Evolutionary conservation across 2,888 invertebrate species (phyloP).

Genomic region (Rhogogaster chlorosoma): DNA sequence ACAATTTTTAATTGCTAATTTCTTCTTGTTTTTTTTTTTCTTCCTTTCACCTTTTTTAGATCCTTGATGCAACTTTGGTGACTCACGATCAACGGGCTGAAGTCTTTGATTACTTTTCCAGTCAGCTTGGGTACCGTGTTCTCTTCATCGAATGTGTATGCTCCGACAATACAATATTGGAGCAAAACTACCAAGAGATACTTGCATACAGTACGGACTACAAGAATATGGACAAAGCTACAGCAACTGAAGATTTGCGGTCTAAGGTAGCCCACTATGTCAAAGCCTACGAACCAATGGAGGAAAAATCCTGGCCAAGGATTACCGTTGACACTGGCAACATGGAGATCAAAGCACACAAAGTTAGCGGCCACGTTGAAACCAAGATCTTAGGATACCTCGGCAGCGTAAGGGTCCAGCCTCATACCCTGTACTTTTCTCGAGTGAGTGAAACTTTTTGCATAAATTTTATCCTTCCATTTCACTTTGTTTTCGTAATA

Average conservation of each 20-base stretch:
- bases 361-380: conserved; percentile 89
- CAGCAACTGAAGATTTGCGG: conserved; percentile 89
- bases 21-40: background rate
- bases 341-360: conserved; percentile 84
- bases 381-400: conserved; percentile 92
- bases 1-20: background rate
- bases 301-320: conserved; percentile 78
- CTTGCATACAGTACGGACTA: conserved; percentile 94
- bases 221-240: conserved; percentile 87
- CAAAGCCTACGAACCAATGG: conserved; percentile 89
- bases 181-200: conserved; percentile 89
- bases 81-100: conserved; percentile 89
- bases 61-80: conserved; percentile 96
- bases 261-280: conserved; percentile 92
- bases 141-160: conserved; percentile 96
- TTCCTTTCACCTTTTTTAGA: conserved; percentile 80
- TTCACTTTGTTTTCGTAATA: background rate
- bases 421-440: conserved; percentile 93
- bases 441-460: conserved; percentile 83
- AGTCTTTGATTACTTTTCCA: conserved; percentile 86
- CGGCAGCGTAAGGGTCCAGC: conserved; percentile 90
- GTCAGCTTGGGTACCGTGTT: conserved; percentile 89
- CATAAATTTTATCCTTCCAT: background rate
- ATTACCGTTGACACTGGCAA: conserved; percentile 77
- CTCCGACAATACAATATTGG: conserved; percentile 87